Percentiles rank a stretch among this genome's conserved stretches.
These are phyloP conservation scores for Phalera bucephala DNA, from an alignment of 2,888 invertebrate genomes.

Conservation along the genomic window DNA sequence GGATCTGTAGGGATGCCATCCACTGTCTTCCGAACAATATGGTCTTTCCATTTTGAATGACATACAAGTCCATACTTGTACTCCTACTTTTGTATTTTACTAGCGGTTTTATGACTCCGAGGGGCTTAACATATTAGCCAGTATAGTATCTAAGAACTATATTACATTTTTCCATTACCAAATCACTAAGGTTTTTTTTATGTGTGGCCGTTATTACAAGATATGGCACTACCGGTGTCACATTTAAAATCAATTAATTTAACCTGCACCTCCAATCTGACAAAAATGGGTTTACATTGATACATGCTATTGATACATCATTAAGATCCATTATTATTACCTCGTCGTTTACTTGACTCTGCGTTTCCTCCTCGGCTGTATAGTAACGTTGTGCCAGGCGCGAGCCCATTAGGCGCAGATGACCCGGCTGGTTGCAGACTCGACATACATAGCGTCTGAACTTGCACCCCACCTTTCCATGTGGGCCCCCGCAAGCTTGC, in stretches of 20 bases:
- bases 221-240: constrained; percentile 3
- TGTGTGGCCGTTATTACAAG: constrained; percentile 1
- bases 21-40: background rate
- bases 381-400: background rate
- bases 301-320: background rate
- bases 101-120: background rate
- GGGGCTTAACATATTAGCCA: background rate
- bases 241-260: background rate
- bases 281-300: background rate
- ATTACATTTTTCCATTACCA: background rate
- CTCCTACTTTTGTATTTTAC: background rate
- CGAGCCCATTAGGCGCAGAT: background rate
- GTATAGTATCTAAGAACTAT: background rate
- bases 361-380: background rate
- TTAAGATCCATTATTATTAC: background rate
- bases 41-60: background rate
- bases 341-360: background rate
- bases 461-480: background rate
- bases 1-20: background rate
- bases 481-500: background rate
- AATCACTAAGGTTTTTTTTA: background rate
- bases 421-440: background rate
- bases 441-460: background rate
- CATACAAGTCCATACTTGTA: constrained; percentile 3
- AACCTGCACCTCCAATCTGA: background rate